A percentile compares a stretch with the other conserved stretches of the same genome.
Evolutionary conservation across 2,797 vertebrate genomes (phyloP).

Genomic region (Orientallactaga sibirica): DNA sequence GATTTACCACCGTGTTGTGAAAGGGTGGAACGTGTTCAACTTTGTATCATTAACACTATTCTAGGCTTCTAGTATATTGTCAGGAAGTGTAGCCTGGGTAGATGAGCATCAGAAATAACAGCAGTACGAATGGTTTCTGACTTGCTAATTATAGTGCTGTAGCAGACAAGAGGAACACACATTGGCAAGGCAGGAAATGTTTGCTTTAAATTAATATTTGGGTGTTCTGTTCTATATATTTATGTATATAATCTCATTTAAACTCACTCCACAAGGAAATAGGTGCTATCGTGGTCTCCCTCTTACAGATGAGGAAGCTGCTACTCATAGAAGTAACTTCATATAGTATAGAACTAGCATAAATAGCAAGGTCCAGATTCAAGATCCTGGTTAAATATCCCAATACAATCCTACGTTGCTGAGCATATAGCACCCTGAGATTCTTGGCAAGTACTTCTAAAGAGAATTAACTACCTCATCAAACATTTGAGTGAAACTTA

Average conservation of each 20-base stretch:
- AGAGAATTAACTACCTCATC: constrained; percentile 9
- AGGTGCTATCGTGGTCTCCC: not conserved
- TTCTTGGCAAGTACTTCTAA: constrained; percentile 12
- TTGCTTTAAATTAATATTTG: not conserved
- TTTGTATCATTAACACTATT: not conserved
- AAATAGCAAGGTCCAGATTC: not conserved
- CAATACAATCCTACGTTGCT: not conserved
- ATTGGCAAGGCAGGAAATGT: not conserved
- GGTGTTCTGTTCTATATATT: not conserved
- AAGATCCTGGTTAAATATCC: not conserved
- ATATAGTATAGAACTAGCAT: not conserved
- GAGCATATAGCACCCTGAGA: not conserved
- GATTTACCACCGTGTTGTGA: not conserved
- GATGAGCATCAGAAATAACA: not conserved
- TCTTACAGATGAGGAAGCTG: not conserved
- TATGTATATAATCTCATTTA: not conserved
- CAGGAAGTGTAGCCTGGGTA: not conserved
- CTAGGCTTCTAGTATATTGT: not conserved
- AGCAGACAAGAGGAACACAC: not conserved
- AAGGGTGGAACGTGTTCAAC: not conserved
- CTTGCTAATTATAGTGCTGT: not conserved
- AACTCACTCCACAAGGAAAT: not conserved
- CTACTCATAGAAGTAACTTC: not conserved
- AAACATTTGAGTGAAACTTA: not conserved
- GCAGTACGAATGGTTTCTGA: not conserved